These are phyloP conservation scores for Cheirogaleus major DNA, from an alignment of 2,797 vertebrate species.

Conservation along the genomic window DNA sequence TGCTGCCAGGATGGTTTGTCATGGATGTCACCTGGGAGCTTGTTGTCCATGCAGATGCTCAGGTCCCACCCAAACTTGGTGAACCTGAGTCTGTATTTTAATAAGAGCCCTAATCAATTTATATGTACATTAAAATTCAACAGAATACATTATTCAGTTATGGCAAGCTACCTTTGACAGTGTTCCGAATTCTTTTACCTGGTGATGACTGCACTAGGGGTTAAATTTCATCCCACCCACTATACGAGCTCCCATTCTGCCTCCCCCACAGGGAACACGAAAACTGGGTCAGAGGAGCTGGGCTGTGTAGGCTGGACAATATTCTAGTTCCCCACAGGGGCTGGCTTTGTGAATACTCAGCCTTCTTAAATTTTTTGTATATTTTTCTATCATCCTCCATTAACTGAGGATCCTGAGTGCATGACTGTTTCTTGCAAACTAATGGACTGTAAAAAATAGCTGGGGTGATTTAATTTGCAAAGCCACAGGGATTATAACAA, in stretches of 20 bases:
- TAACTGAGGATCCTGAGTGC: constrained; percentile 14
- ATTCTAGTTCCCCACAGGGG: background rate
- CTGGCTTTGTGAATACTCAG: background rate
- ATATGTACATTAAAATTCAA: background rate
- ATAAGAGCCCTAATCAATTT: background rate
- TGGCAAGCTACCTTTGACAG: background rate
- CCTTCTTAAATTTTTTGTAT: constrained; percentile 25
- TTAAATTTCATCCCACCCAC: background rate
- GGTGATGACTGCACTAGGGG: background rate
- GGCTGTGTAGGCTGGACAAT: background rate
- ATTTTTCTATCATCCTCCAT: constrained; percentile 41
- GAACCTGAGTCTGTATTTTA: background rate
- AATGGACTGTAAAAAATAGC: constrained; percentile 57
- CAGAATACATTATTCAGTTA: background rate
- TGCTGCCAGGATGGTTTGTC: background rate
- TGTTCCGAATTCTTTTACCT: background rate
- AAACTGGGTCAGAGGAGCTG: background rate
- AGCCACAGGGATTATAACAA: background rate
- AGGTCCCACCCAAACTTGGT: background rate
- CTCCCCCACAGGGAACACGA: background rate
- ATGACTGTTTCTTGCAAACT: constrained; percentile 17
- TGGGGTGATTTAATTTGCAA: constrained; percentile 54
- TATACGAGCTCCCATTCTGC: background rate
- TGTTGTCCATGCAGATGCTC: background rate
- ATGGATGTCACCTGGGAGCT: background rate